Base-by-base conservation (phyloP, 2,113 vertebrate species). In the Syrmaticus mikado region DNA sequence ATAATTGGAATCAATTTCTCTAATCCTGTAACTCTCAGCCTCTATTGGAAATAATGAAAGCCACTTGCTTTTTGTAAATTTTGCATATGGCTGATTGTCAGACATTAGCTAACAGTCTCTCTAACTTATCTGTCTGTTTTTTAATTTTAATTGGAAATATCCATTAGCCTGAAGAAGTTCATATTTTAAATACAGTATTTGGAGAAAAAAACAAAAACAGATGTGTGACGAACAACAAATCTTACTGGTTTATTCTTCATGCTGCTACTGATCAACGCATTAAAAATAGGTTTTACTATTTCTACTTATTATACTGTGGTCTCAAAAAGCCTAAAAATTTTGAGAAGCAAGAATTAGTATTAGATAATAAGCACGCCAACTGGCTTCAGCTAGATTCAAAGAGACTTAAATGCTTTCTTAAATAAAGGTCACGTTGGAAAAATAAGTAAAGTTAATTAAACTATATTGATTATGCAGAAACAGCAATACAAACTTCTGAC, bases 1-100 rank as follows among this genome's bases (percentile, higher is more conserved):
- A 90, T 92, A 96, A 97, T 96, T 94, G 81, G 82, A 91, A 96
- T 97, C 14, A 92, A 93, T 95, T 96, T 97, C 48, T 96, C 95
- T 94, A 95, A 95, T 93, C 80, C 75, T 79, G 45, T 96, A 95
- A 84, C 66, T 84, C 87, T 93, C 53, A 82, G 32, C 89, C 46
- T 64, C 62, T 94, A 58, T 73, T 94, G 92, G 62, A 97, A 96
- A 94, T 96, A 97, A 97, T 95, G 93, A 96, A 96, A 96, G 60
- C 85, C 96, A 95, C 52, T 97, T 96, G 94, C 38, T 95, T 94
- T 96, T 72, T 24, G 34, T 68, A 84, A 22, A 16, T 13, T 82
- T 96, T 93, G 65, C 1, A 1, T 41, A 84, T 52, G 38, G 74
- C 58, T 91, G 57, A 76, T 72, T 8, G 3, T 87, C 60, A 84